These are phyloP conservation scores for Grus americana DNA, from an alignment of 2,113 vertebrate genomes.

Conservation along the genomic window DNA sequence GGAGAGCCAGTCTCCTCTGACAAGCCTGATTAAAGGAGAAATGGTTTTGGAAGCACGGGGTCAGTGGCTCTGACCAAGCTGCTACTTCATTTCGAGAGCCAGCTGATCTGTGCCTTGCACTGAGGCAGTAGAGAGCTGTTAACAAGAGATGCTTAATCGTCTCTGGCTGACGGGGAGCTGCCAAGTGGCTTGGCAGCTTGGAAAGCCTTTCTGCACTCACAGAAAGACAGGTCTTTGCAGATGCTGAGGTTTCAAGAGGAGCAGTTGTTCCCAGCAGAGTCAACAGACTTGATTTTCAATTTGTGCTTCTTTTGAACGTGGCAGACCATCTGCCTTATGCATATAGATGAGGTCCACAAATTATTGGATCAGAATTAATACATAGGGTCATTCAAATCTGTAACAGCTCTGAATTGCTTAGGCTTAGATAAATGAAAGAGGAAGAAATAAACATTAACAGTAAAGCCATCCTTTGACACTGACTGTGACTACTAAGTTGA, in stretches of 20 bases:
- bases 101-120: neutral
- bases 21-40: constrained; percentile 1
- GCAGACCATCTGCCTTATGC: neutral
- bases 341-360: neutral
- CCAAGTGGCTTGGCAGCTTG: neutral
- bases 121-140: neutral
- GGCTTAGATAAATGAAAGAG: neutral
- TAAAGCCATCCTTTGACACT: neutral
- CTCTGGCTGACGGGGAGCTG: neutral
- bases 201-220: neutral
- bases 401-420: neutral
- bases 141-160: neutral
- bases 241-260: neutral
- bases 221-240: neutral
- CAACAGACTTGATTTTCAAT: neutral
- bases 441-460: neutral
- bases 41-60: neutral
- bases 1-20: neutral
- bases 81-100: neutral
- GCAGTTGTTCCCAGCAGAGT: neutral
- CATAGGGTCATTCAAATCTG: neutral
- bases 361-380: neutral
- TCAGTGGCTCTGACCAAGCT: neutral
- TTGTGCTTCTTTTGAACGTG: neutral
- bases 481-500: neutral